These are phyloP conservation scores for Trachelus iudaicus DNA, from an alignment of 2,888 invertebrate species.

Conservation along the genomic window DNA sequence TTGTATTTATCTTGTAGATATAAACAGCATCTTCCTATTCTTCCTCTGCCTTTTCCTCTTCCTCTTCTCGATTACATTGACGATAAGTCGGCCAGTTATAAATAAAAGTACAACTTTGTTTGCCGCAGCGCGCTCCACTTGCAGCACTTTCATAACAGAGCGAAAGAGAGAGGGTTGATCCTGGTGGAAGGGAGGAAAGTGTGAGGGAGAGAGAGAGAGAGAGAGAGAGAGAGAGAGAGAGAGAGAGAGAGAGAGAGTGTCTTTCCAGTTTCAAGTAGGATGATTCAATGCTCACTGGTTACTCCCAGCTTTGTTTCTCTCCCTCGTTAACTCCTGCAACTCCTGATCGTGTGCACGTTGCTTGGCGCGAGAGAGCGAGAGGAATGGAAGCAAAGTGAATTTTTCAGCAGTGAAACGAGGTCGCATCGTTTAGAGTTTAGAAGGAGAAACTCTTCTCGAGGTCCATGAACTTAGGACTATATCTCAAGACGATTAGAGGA, in stretches of 20 bases:
- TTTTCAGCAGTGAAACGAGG: background rate
- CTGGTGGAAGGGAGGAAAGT: background rate
- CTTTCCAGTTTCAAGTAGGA: slow-evolving; percentile 23
- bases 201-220: slow-evolving; percentile 2
- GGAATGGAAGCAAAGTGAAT: background rate
- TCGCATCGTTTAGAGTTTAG: background rate
- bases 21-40: background rate
- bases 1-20: background rate
- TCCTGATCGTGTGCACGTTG: background rate
- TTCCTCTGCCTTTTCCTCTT: slow-evolving; percentile 31
- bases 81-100: slow-evolving; percentile 51
- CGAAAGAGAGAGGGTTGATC: slow-evolving; percentile 25
- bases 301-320: background rate
- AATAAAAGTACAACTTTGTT: slow-evolving; percentile 54
- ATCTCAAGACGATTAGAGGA: background rate
- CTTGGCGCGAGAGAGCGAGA: background rate
- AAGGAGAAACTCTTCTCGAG: background rate
- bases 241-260: slow-evolving; percentile 15
- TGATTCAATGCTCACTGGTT: background rate
- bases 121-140: slow-evolving; percentile 50
- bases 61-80: slow-evolving; percentile 11
- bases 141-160: slow-evolving; percentile 56
- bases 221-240: slow-evolving; percentile 15
- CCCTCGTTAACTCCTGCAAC: background rate
- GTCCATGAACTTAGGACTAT: background rate